Evolutionary conservation across 2,888 invertebrate genomes (phyloP).

Genomic region (Agapetus fuscipes): DNA sequence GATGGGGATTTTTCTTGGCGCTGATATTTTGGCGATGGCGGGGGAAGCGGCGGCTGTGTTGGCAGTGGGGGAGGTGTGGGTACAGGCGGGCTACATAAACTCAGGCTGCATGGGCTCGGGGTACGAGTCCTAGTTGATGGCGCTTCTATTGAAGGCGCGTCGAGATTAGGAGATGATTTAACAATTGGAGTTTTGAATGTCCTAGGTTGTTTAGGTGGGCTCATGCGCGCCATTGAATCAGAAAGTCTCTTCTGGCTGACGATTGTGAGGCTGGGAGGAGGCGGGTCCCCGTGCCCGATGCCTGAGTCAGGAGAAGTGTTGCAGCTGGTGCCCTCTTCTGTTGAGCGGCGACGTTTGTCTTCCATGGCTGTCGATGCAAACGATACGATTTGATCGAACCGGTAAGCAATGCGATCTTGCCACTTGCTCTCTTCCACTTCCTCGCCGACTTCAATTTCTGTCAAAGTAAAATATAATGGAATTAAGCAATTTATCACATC

Average conservation of each 20-base stretch:
- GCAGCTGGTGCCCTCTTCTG: constrained; percentile 62
- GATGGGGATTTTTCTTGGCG: constrained; percentile 38
- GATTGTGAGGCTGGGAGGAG: constrained; percentile 31
- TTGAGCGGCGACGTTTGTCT: constrained; percentile 72
- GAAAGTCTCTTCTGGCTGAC: constrained; percentile 26
- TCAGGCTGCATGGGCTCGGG: constrained; percentile 16
- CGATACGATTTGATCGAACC: constrained; percentile 88
- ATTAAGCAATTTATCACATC: too few relatives aligned
- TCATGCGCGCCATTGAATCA: constrained; percentile 29
- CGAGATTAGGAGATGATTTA: constrained; percentile 36
- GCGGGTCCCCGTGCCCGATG: constrained; percentile 61
- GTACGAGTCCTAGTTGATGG: constrained; percentile 18
- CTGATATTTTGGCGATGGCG: constrained; percentile 50
- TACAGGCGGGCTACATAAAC: constrained; percentile 13
- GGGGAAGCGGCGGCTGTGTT: constrained; percentile 30
- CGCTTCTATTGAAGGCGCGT: constrained; percentile 34
- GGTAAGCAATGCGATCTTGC: constrained; percentile 88
- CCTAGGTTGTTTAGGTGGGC: constrained; percentile 30
- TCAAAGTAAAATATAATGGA: constrained; percentile 23
- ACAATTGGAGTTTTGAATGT: constrained; percentile 33
- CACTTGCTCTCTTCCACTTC: constrained; percentile 78
- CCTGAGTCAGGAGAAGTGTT: constrained; percentile 85
- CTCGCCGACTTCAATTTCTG: constrained; percentile 52
- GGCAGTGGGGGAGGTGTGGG: constrained; percentile 5
- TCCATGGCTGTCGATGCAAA: constrained; percentile 89